A percentile compares a stretch with the other conserved stretches of the same genome.
Evolutionary conservation across 1,140 invertebrate species (phyloP).

Genomic region (Lordiphosa clarofinis): DNA sequence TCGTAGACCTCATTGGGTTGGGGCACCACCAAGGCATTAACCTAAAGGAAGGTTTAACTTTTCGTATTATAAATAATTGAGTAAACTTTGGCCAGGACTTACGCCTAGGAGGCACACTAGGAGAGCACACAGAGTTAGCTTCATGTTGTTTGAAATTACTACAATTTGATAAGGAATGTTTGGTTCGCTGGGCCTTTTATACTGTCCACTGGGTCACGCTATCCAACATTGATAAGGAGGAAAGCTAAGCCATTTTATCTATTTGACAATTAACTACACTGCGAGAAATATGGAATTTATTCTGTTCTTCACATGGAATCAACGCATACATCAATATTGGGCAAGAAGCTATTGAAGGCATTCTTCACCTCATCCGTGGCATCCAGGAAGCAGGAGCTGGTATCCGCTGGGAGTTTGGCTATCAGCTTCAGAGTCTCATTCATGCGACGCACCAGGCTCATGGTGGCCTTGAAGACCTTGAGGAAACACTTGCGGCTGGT

Average conservation of each 20-base stretch:
- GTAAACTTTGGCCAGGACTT: background rate
- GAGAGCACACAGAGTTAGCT: background rate
- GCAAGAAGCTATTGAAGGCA: conserved; percentile 35
- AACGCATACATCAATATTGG: conserved; percentile 30
- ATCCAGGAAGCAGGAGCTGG: conserved; percentile 26
- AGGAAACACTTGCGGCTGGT: conserved; percentile 9
- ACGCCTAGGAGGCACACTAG: conserved; percentile 1
- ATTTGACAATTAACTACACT: background rate
- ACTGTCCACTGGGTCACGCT: background rate
- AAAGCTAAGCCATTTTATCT: conserved; percentile 4
- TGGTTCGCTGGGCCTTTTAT: background rate
- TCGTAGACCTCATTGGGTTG: conserved; percentile 8
- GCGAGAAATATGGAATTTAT: conserved; percentile 9
- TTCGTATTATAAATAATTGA: background rate
- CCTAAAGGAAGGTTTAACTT: conserved; percentile 12
- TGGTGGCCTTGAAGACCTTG: conserved; percentile 8
- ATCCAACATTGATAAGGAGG: background rate
- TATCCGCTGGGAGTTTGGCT: conserved; percentile 24
- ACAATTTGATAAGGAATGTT: background rate
- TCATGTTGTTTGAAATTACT: conserved; percentile 8
- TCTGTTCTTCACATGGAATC: conserved; percentile 11
- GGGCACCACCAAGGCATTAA: conserved; percentile 30
- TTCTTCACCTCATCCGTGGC: conserved; percentile 27
- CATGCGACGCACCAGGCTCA: conserved; percentile 18
- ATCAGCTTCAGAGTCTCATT: conserved; percentile 29